These are phyloP conservation scores for Psilopogon haemacephalus DNA, from an alignment of 2,113 vertebrate species.

Conservation along the genomic window DNA sequence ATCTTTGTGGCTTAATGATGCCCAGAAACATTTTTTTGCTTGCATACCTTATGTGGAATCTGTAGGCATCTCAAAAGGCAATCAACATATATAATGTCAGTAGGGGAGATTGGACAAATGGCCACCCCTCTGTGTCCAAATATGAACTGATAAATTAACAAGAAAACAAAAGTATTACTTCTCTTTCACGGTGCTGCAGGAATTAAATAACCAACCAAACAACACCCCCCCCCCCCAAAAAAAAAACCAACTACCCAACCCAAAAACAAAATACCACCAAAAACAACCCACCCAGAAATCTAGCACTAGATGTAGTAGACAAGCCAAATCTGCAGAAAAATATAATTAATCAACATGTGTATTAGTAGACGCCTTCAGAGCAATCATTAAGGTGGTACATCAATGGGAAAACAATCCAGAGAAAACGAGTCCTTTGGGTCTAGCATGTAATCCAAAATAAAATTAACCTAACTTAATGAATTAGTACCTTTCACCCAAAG, in stretches of 20 bases:
- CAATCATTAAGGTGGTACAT: background rate
- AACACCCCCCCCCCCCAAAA: background rate
- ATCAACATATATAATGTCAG: background rate
- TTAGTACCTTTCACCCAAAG: background rate
- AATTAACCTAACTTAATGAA: background rate
- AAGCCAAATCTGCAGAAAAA: background rate
- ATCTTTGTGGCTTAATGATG: background rate
- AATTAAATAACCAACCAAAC: background rate
- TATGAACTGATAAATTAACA: background rate
- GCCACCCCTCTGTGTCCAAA: background rate
- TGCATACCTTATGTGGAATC: background rate
- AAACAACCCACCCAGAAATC: background rate
- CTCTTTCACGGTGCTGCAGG: background rate
- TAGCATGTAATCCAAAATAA: background rate
- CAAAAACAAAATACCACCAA: rapidly evolving
- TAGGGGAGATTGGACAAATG: background rate
- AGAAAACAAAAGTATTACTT: background rate
- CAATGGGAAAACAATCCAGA: background rate
- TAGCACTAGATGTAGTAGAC: background rate
- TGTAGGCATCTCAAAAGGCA: background rate
- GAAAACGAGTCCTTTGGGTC: background rate
- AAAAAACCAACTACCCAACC: no score
- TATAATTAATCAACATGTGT: background rate
- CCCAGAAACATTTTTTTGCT: background rate
- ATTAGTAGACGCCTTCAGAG: background rate